Evolutionary conservation across 1,140 invertebrate genomes (phyloP), one percentile per base, ranked within the genome.

Genomic region (Centruroides vittatus): DNA sequence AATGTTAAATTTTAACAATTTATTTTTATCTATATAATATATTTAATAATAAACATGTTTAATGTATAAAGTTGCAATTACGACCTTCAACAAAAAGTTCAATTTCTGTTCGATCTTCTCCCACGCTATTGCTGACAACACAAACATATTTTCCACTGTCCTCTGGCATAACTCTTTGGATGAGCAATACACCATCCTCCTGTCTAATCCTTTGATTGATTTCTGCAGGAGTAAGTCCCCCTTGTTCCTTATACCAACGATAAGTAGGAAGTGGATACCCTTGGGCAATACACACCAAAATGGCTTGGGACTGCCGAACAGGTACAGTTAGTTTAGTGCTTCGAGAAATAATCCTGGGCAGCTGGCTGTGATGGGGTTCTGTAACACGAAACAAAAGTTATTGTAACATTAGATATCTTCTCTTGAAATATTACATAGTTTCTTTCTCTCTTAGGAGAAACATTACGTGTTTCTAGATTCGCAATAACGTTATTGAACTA

Each of bases 201-300:
- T 63, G 65, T 46, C 48, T 54, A 34, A 61, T 49, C 41, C 41
- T 41, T 41, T 41, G 41, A 41, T 41, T 41, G 41, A 41, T 41
- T 41, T 41, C 41, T 6, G 41, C 41, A 41, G 41, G 41, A 1
- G 48, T n/a, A 13, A 47, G 5, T 50, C 61, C 61, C 5, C 59
- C 59, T n/a, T 46, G 46, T 34, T 59, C 51, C 46, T 55, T 61
- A n/a, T 52, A 47, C 65, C 65, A 86, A 82, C 83, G 65, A 81
- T 82, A 75, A 80, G 84, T 70, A 78, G 79, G 70, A 82, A 77
- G 58, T 59, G 86, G 83, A 74, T 79, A 84, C 65, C 81, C 84
- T 76, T 86, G 86, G 57, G 86, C 86, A 67, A 84, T 86, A 75
- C 89, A 93, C 13, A 88, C 78, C 58, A 93, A 73, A 35, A 58